A percentile compares a stretch with the other conserved stretches of the same genome.
phyloP scores from a whole-genome alignment of 1,140 invertebrate species.

The Drosophila sturtevanti region DNA sequence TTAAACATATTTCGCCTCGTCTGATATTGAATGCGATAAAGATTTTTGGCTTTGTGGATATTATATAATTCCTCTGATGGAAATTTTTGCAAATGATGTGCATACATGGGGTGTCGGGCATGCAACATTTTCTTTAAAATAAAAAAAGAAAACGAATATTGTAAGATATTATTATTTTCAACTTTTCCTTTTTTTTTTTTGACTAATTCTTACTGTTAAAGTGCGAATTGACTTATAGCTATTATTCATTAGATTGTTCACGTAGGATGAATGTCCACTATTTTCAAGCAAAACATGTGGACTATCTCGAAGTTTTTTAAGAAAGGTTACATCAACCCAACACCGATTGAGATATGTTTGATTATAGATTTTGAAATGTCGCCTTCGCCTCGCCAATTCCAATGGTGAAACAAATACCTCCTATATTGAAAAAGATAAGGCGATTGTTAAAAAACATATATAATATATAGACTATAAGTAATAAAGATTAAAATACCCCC shows the following conservation, averaged over 20 bases:
- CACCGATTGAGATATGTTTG: constrained; percentile 59
- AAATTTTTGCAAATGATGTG: constrained; percentile 34
- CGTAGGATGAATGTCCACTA: constrained; percentile 17
- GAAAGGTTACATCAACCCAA: constrained; percentile 67
- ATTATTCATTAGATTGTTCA: constrained; percentile 30
- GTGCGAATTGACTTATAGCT: constrained; percentile 47
- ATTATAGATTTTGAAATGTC: constrained; percentile 63
- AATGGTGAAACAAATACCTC: constrained; percentile 52
- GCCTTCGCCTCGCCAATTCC: constrained; percentile 53
- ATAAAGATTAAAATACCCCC: constrained; percentile 29
- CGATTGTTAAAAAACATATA: not conserved
- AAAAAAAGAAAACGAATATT: not conserved
- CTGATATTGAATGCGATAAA: constrained; percentile 70
- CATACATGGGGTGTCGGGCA: constrained; percentile 65
- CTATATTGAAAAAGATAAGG: constrained; percentile 19
- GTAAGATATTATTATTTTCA: no score
- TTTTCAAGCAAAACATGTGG: constrained; percentile 46
- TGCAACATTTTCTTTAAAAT: constrained; percentile 76
- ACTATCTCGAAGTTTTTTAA: constrained; percentile 50
- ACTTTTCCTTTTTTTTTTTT: not conserved
- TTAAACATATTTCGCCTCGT: constrained; percentile 72
- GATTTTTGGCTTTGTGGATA: constrained; percentile 47
- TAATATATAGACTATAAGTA: no score
- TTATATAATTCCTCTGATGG: constrained; percentile 28
- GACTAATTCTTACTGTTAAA: constrained; percentile 34